Conservation (phyloP, 2,113 vertebrate species). For the Genyomyrus donnyi region DNA sequence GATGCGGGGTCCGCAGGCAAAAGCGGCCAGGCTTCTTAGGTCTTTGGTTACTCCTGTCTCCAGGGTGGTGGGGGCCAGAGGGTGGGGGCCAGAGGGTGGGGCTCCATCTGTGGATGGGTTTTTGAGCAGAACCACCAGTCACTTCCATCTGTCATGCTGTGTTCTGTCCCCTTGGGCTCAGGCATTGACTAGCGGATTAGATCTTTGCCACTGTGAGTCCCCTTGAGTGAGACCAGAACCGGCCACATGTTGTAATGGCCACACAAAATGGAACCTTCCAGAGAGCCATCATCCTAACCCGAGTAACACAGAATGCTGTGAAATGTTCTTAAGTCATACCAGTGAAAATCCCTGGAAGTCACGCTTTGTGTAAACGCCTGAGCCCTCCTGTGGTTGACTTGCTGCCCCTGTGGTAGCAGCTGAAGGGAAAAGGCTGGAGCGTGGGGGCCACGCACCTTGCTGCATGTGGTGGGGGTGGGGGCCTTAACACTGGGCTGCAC, state of each 20-base stretch:
- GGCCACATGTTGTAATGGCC: neutral
- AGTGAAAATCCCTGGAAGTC: neutral
- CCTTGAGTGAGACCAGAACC: neutral
- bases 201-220: slow-evolving; percentile 27
- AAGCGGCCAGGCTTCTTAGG: neutral
- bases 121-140: slow-evolving; percentile 36
- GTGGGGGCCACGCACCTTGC: neutral
- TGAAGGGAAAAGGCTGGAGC: neutral
- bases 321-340: neutral
- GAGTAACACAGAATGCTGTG: neutral
- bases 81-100: slow-evolving; percentile 19
- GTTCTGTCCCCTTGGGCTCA: slow-evolving; percentile 35
- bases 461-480: neutral
- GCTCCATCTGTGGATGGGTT: slow-evolving; percentile 42
- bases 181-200: slow-evolving; percentile 27
- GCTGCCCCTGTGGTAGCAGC: neutral
- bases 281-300: neutral
- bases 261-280: neutral
- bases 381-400: neutral
- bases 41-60: slow-evolving; percentile 23
- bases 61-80: slow-evolving; percentile 35
- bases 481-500: neutral
- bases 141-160: slow-evolving; percentile 41
- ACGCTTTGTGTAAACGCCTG: neutral
- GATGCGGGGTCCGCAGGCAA: neutral